phyloP scores from a whole-genome alignment of 2,113 vertebrate genomes.

The Eulacestoma nigropectus region DNA sequence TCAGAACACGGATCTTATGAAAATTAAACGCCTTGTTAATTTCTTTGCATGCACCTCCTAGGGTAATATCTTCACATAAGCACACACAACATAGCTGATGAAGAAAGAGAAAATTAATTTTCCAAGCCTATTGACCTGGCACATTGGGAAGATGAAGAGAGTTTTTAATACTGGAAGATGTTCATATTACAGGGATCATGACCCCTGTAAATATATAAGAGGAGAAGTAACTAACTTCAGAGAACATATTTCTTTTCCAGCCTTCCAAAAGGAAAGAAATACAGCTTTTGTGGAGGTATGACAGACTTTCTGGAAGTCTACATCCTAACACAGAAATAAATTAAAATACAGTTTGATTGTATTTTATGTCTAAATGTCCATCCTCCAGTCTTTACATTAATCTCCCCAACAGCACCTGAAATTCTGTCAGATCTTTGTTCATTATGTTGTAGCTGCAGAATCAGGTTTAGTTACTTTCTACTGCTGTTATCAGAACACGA shows the following conservation, averaged over 20 bases:
- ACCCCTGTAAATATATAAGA: neutral
- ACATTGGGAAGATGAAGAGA: neutral
- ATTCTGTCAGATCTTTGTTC: neutral
- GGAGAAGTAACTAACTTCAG: neutral
- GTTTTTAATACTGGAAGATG: neutral
- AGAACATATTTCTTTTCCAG: neutral
- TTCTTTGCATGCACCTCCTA: neutral
- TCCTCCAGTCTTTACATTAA: neutral
- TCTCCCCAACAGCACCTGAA: neutral
- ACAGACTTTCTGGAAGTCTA: neutral
- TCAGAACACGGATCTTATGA: neutral
- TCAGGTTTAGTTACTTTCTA: neutral
- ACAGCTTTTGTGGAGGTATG: neutral
- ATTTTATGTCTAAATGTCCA: neutral
- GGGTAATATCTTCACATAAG: neutral
- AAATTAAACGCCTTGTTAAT: neutral
- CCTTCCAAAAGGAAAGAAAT: neutral
- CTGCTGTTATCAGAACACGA: neutral
- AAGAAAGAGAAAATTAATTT: neutral
- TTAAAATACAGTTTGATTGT: neutral
- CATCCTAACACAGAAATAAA: neutral
- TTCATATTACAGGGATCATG: neutral
- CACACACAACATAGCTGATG: neutral
- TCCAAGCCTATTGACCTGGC: neutral
- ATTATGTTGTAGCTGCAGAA: neutral